Conservation (phyloP, 1,140 invertebrate genomes). For the Drosophila pseudoobscura region DNA sequence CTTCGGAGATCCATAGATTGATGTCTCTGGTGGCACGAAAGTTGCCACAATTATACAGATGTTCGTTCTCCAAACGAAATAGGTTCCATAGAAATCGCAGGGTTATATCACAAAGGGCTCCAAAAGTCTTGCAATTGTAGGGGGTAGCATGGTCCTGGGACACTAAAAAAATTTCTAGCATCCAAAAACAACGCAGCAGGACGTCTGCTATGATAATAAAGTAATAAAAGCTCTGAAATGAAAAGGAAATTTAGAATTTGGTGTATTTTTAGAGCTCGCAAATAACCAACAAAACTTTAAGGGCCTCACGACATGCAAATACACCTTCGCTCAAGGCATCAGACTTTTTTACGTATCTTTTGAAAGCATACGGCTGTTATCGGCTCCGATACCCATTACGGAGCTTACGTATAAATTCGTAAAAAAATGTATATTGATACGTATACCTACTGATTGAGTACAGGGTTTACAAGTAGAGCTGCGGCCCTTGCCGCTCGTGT, state of each 20-base stretch:
- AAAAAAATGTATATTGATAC: no score
- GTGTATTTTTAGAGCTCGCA: background rate
- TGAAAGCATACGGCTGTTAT: no score
- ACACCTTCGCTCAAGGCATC: no score
- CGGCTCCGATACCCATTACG: no score
- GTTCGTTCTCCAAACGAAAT: constrained; percentile 46
- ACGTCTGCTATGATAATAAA: constrained; percentile 98
- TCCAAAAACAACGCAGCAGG: constrained; percentile 95
- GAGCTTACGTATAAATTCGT: no score
- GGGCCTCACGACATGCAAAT: no score
- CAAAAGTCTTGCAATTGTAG: background rate
- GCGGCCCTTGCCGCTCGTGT: no score
- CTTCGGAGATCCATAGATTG: background rate
- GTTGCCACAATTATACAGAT: constrained; percentile 47
- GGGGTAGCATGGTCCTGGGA: background rate
- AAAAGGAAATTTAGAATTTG: background rate
- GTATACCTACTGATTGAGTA: no score
- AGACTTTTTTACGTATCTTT: no score
- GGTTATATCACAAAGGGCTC: background rate
- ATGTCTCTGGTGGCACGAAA: constrained; percentile 46
- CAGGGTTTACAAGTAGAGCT: no score
- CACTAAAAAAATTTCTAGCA: constrained; percentile 44
- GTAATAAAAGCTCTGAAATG: constrained; percentile 92
- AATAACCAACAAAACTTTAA: no score
- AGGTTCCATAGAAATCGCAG: constrained; percentile 69